These are phyloP conservation scores for Eurystomus glaucurus DNA, from an alignment of 2,797 vertebrate genomes.

Conservation along the genomic window DNA sequence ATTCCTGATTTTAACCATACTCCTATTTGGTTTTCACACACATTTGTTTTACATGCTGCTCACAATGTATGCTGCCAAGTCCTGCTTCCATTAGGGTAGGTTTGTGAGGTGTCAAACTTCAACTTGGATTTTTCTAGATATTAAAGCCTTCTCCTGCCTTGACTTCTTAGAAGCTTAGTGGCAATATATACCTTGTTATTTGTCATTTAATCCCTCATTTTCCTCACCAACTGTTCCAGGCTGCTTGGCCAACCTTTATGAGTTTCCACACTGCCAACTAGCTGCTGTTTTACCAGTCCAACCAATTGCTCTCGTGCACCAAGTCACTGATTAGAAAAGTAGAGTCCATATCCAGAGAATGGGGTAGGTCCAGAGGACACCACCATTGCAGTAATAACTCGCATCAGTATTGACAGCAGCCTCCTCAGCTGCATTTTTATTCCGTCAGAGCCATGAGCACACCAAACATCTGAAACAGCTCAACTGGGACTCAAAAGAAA, in stretches of 20 bases:
- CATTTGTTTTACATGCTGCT: not conserved
- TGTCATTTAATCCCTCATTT: not conserved
- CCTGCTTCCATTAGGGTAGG: not conserved
- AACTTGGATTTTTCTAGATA: not conserved
- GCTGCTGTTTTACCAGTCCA: not conserved
- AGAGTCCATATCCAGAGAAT: not conserved
- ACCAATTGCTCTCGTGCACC: not conserved
- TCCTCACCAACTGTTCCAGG: not conserved
- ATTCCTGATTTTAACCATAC: not conserved
- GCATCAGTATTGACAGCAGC: not conserved
- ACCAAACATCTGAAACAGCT: not conserved
- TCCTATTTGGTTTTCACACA: not conserved
- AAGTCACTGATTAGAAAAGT: not conserved
- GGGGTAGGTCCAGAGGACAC: not conserved
- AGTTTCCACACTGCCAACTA: not conserved
- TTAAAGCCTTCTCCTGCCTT: not conserved
- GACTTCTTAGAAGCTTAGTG: not conserved
- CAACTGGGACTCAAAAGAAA: not conserved
- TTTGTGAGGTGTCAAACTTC: not conserved
- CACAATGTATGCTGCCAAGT: fast-evolving
- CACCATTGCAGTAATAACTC: not conserved
- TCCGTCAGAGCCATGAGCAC: not conserved
- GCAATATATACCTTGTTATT: not conserved
- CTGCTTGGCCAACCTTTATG: not conserved
- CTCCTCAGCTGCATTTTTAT: not conserved